Conservation (phyloP, 2,113 vertebrate species). For the Chloroceryle aenea region DNA sequence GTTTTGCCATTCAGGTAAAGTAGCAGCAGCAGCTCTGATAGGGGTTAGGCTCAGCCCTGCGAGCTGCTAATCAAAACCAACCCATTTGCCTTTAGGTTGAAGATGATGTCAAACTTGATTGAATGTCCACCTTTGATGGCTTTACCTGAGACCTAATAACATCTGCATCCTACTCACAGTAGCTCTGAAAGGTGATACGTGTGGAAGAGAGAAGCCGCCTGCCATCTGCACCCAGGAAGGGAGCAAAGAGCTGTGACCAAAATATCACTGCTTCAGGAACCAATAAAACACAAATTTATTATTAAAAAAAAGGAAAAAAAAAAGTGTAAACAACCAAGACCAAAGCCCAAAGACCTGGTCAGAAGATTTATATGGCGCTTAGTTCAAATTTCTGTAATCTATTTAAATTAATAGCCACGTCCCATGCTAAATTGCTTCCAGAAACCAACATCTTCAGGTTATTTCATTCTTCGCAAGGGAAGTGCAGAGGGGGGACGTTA, state of each 20-base stretch:
- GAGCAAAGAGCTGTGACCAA: not conserved
- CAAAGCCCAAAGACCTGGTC: slow-evolving; percentile 47
- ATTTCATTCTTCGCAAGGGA: not conserved
- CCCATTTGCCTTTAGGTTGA: slow-evolving; percentile 61
- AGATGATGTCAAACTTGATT: slow-evolving; percentile 73
- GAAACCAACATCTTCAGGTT: slow-evolving; percentile 54
- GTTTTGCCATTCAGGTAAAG: slow-evolving; percentile 75
- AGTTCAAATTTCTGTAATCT: slow-evolving; percentile 74
- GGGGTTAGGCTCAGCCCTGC: slow-evolving; percentile 24
- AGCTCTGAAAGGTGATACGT: slow-evolving; percentile 69
- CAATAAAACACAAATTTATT: slow-evolving; percentile 35
- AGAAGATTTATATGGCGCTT: slow-evolving; percentile 71
- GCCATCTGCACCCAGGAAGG: not conserved
- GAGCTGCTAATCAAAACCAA: slow-evolving; percentile 81
- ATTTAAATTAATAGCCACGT: slow-evolving; percentile 71
- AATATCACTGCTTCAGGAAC: slow-evolving; percentile 47
- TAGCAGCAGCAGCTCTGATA: slow-evolving; percentile 63
- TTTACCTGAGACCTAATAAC: slow-evolving; percentile 65
- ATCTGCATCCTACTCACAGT: slow-evolving; percentile 68
- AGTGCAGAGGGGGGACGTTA: not conserved
- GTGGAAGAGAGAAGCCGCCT: slow-evolving; percentile 5
- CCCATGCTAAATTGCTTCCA: slow-evolving; percentile 70
- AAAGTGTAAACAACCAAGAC: slow-evolving; percentile 55
- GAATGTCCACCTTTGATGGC: slow-evolving; percentile 62
- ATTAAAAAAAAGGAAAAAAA: not conserved